Percentiles rank a stretch among this genome's conserved stretches.
phyloP scores from a whole-genome alignment of 2,113 vertebrate species.

The Microtus ochrogaster region DNA sequence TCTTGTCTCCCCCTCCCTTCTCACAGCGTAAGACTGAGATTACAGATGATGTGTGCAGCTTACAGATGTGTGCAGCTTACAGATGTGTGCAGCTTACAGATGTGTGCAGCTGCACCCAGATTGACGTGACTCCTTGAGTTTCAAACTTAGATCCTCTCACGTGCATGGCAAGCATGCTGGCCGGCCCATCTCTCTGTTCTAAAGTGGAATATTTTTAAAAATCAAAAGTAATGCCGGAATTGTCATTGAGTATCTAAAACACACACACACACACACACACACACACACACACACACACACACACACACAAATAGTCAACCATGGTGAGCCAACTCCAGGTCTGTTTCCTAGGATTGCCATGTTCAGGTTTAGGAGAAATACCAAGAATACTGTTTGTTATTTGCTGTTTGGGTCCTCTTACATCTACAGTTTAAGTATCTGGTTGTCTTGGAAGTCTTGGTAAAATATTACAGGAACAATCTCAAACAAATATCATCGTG shows the following conservation, averaged over 20 bases:
- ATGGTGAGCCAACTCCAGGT: too few relatives aligned
- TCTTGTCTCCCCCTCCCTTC: too few relatives aligned
- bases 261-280: too few relatives aligned
- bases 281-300: too few relatives aligned
- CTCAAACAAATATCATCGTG: background rate
- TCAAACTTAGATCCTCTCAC: background rate
- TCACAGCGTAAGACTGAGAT: background rate
- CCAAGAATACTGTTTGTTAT: background rate
- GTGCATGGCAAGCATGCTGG: background rate
- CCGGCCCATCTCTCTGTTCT: background rate
- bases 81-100: background rate
- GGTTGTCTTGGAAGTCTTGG: conserved; percentile 8
- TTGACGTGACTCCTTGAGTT: background rate
- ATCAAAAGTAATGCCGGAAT: conserved; percentile 31
- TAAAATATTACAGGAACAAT: conserved; percentile 24
- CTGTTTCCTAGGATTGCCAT: background rate
- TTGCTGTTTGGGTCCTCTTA: background rate
- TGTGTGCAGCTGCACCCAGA: background rate
- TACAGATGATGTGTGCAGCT: background rate
- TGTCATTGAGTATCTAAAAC: background rate
- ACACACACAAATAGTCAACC: too few relatives aligned
- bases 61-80: background rate
- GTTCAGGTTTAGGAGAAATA: background rate
- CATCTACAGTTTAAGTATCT: background rate
- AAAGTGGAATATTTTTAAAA: conserved; percentile 47